Evolutionary conservation across 2,888 invertebrate genomes (phyloP), one percentile per base, ranked within the genome.

Genomic region (Oscheius onirici): DNA sequence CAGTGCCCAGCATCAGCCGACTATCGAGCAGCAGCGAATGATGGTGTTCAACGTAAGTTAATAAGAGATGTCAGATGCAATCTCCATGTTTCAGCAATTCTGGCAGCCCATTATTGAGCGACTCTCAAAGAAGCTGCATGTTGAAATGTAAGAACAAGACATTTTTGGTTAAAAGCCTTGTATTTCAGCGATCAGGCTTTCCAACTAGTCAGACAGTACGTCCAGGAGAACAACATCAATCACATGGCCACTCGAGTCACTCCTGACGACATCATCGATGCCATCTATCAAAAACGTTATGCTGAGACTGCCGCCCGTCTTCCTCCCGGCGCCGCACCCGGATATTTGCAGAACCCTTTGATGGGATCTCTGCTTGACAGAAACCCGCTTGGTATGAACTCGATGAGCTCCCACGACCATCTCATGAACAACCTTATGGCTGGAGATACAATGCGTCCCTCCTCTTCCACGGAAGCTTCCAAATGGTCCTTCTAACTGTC

Each of bases 251-350:
- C 41, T 20, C 44, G 46, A 43, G 22, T 49, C 13, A 28, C 28
- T 43, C 57, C 68, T 28, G 68, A 68, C 10, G 57, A 55, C 10
- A 26, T 68, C 28, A 44, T 44, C 40, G 68, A 68, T 3, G 46
- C 55, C 26, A 55, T 68, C 24, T 17, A 15, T 17, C 70, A 71
- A 41, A 68, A 68, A 17, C 61, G 52, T 17, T 52, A 34, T 26
- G 17, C 46, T 24, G 67, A 46, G 22, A 24, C 41, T 22, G 34
- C 34, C 8, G 43, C 41, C 6, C 52, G 74, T 5, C 58, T 74
- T n/a, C 74, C 74, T 24, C 74, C 74, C 3, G 74, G 74, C 6
- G 71, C 74, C 0, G 74, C 74, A 40, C 74, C 74, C 11, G 74
- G 74, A 15, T 74, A 74, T 41, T 17, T 61, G 41, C 51, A 55